These are phyloP conservation scores for Monoplex corrugatus DNA, from an alignment of 2,888 invertebrate species.

Conservation along the genomic window DNA sequence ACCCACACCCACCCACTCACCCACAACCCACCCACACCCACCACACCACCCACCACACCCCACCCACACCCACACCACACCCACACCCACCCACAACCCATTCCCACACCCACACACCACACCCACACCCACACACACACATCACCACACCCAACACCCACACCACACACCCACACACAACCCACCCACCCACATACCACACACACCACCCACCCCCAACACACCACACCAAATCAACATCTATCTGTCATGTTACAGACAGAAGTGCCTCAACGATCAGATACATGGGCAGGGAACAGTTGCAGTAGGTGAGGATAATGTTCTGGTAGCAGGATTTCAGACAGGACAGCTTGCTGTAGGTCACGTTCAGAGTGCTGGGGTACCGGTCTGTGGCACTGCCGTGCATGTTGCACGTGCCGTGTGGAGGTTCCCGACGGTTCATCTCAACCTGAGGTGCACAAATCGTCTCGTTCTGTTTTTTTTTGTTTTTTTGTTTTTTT, in stretches of 20 bases:
- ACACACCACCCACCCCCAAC: neutral
- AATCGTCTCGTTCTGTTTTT: no score
- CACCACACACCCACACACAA: neutral
- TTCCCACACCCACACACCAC: neutral
- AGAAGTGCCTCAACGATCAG: slow-evolving; percentile 55
- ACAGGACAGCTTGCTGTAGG: slow-evolving; percentile 79
- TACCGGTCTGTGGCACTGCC: slow-evolving; percentile 63
- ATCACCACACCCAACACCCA: neutral
- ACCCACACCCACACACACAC: neutral
- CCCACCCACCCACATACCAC: neutral
- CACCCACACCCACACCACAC: neutral
- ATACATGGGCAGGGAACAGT: slow-evolving; percentile 72
- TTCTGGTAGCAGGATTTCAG: slow-evolving; percentile 80
- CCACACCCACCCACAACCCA: neutral
- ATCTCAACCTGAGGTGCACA: slow-evolving; percentile 70
- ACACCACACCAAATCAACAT: slow-evolving; percentile 54
- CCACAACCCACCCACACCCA: neutral
- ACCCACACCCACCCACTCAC: neutral
- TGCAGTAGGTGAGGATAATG: slow-evolving; percentile 72
- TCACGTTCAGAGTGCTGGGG: slow-evolving; percentile 58
- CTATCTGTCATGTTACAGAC: slow-evolving; percentile 63
- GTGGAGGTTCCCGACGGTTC: slow-evolving; percentile 74
- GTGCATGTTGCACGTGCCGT: slow-evolving; percentile 75
- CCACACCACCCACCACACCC: neutral
- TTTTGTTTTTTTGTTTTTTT: no score